These are phyloP conservation scores for Eufriesea mexicana DNA, from an alignment of 1,140 invertebrate genomes.

Conservation along the genomic window DNA sequence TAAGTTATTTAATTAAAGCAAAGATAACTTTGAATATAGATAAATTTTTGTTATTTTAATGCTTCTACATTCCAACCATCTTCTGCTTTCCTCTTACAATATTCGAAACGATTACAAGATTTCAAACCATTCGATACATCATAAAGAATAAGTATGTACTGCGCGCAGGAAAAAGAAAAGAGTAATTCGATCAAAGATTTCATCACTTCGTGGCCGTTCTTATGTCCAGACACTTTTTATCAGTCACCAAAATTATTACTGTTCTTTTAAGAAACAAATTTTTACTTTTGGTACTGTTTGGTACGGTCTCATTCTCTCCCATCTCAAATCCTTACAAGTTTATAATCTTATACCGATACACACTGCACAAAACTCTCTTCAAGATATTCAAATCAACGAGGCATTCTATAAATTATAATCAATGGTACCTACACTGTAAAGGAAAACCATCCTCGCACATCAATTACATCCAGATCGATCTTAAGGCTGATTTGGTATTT, in stretches of 20 bases:
- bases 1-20: constrained; percentile 5
- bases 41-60: background rate
- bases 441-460: constrained; percentile 43
- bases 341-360: constrained; percentile 14
- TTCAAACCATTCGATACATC: background rate
- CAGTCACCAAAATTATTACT: constrained; percentile 24
- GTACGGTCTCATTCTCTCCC: constrained; percentile 11
- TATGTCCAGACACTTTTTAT: background rate
- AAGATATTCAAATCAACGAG: constrained; percentile 21
- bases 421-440: constrained; percentile 28
- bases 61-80: constrained; percentile 1
- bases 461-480: constrained; percentile 55
- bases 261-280: background rate
- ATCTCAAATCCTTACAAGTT: constrained; percentile 14
- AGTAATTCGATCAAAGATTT: constrained; percentile 23
- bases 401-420: constrained; percentile 38
- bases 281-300: constrained; percentile 30
- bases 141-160: constrained; percentile 33
- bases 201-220: background rate
- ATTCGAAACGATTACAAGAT: background rate
- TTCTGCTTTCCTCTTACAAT: constrained; percentile 57
- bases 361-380: constrained; percentile 26
- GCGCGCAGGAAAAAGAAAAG: constrained; percentile 23
- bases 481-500: constrained; percentile 73
- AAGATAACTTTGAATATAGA: background rate